Evolutionary conservation across 2,888 invertebrate species (phyloP), one percentile per base, ranked within the genome.

Genomic region (Cantharis nigra): DNA sequence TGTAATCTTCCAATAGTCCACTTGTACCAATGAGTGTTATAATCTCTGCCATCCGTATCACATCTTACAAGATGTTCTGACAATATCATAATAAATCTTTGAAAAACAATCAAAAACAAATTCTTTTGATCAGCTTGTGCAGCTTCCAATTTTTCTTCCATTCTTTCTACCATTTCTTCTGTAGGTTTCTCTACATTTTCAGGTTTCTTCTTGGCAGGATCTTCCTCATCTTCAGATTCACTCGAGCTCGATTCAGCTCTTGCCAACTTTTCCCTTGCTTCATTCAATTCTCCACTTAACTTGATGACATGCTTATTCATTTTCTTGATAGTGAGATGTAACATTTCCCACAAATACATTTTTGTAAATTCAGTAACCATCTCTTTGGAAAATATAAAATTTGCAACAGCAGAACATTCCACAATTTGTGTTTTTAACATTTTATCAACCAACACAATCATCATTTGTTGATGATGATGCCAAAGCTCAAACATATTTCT

Each of bases 111-210:
- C 80, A 98, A 93, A 89, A 98, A 98, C 80, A 98, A 91, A 86
- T 98, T 96, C 90, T 98, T 98, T 89, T 98, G 98, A 89, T 98
- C 98, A 81, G 97, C 97, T 89, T 98, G 97, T 0, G 97, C 97
- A 3, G 95, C 94, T 89, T 98, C 98, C 77, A 98, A 88, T 78
- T 95, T 95, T 88, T 98, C 98, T 87, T 98, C 98, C 97, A 98
- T 97, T 75, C 96, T 92, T 87, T 98, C 98, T 1, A 98, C 95
- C 85, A 95, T 94, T 91, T 98, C 94, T 84, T 94, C 94, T 0
- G 93, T 93, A 0, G 94, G 94, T 81, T 92, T 91, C 80, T 93
- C 92, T 10, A 89, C 88, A 71, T 90, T 90, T 28, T 90, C 90
- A 63, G 82, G 18, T 63, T 73, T 76, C 79, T 86, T 86, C 80